Evolutionary conservation across 1,140 invertebrate species (phyloP).

Genomic region (Drosophila sp.): DNA sequence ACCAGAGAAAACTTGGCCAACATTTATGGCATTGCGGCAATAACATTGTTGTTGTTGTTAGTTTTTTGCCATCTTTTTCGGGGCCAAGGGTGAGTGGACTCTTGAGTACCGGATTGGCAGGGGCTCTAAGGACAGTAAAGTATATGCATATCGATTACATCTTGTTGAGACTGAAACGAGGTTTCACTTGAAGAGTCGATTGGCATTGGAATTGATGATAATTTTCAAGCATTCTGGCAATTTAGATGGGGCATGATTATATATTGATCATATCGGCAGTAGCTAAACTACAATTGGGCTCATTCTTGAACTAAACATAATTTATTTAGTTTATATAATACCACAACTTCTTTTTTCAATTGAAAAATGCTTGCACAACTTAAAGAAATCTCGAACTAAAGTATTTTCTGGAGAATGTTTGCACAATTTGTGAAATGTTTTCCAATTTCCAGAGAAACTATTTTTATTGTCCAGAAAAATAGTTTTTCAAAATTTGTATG

Average conservation of each 20-base stretch:
- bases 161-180: constrained; percentile 4
- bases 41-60: constrained; percentile 39
- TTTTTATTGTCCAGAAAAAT: no score
- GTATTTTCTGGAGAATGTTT: no score
- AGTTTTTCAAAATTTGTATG: no score
- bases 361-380: no score
- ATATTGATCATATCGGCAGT: not conserved
- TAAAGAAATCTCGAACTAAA: no score
- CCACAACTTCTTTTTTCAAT: no score
- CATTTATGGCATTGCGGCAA: constrained; percentile 71
- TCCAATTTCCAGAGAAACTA: no score
- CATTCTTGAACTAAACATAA: no score
- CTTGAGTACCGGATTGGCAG: not conserved
- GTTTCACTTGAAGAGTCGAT: not conserved
- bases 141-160: constrained; percentile 9
- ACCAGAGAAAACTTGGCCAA: constrained; percentile 54
- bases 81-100: constrained; percentile 24
- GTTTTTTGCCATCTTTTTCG: constrained; percentile 14
- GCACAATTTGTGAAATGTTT: no score
- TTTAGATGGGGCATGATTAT: not conserved
- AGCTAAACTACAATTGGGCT: no score
- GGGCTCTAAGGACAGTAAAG: constrained; percentile 3
- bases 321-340: no score
- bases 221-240: not conserved
- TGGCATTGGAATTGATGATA: not conserved